Conservation (phyloP, 2,797 vertebrate species). For the Protonibea diacanthus region DNA sequence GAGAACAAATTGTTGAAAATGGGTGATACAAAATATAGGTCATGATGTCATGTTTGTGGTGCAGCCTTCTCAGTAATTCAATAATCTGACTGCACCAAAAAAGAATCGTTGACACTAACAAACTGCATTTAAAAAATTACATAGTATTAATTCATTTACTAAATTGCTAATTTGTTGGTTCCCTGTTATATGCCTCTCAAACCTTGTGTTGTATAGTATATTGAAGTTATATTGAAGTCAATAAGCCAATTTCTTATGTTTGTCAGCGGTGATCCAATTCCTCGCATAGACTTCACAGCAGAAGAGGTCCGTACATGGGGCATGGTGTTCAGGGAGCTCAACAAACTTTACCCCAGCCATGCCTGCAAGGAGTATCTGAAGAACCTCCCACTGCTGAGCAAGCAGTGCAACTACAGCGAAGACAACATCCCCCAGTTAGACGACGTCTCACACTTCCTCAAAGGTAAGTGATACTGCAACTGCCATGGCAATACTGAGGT, state of each 20-base stretch:
- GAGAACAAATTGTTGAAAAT: background rate
- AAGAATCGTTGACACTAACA: no score
- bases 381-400: conserved; percentile 92
- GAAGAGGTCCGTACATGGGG: conserved; percentile 95
- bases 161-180: no score
- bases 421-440: conserved; percentile 96
- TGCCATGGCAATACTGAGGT: no score
- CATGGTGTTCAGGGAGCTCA: conserved; percentile 92
- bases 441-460: conserved; percentile 93
- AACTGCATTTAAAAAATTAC: no score
- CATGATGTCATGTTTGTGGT: no score
- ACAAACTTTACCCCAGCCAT: conserved; percentile 91
- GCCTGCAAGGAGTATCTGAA: conserved; percentile 94
- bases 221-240: background rate
- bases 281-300: conserved; percentile 90
- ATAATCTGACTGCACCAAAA: no score
- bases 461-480: conserved; percentile 79
- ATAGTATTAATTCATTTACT: no score
- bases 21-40: no score
- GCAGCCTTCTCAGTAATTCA: no score
- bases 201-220: background rate
- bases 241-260: background rate
- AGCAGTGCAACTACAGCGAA: conserved; percentile 91
- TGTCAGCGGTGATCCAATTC: conserved; percentile 89
- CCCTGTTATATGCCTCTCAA: background rate